Evolutionary conservation across 2,888 invertebrate genomes (phyloP).

Genomic region (Melanargia galathea): DNA sequence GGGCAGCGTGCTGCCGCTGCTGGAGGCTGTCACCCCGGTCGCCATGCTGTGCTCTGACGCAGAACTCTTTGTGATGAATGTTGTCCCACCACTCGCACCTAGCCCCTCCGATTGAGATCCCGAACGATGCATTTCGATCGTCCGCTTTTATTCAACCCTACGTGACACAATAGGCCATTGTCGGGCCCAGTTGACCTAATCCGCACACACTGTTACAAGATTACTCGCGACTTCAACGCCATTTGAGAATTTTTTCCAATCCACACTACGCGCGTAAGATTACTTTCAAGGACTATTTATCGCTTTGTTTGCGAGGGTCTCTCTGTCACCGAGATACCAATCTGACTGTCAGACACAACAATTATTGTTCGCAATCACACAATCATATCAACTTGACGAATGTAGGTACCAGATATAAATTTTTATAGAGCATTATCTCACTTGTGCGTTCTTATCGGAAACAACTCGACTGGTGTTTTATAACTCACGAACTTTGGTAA

Average conservation of each 20-base stretch:
- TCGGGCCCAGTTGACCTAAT: conserved; percentile 39
- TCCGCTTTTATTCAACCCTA: conserved; percentile 47
- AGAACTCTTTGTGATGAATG: conserved; percentile 73
- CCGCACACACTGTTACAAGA: conserved; percentile 22
- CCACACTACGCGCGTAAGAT: conserved; percentile 34
- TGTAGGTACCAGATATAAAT: conserved; percentile 1
- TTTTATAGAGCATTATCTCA: conserved; percentile 62
- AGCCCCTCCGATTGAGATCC: conserved; percentile 83
- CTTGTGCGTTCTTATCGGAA: conserved; percentile 59
- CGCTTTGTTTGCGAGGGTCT: conserved; percentile 41
- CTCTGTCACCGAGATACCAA: conserved; percentile 5
- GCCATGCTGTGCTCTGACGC: conserved; percentile 80
- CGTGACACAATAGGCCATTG: conserved; percentile 46
- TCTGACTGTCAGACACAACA: conserved; percentile 23
- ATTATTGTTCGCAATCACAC: conserved; percentile 12
- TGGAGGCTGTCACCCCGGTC: conserved; percentile 75
- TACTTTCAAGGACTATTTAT: conserved; percentile 9
- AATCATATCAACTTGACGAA: conserved; percentile 19
- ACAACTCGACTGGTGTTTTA: conserved; percentile 56
- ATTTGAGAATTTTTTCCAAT: conserved; percentile 11
- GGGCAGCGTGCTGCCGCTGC: conserved; percentile 81
- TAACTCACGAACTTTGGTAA: conserved; percentile 43
- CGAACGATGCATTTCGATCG: conserved; percentile 73
- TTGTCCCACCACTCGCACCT: conserved; percentile 60
- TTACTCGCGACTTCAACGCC: conserved; percentile 11